Evolutionary conservation across 2,797 vertebrate species (phyloP).

Genomic region (Serranus cabrilla): DNA sequence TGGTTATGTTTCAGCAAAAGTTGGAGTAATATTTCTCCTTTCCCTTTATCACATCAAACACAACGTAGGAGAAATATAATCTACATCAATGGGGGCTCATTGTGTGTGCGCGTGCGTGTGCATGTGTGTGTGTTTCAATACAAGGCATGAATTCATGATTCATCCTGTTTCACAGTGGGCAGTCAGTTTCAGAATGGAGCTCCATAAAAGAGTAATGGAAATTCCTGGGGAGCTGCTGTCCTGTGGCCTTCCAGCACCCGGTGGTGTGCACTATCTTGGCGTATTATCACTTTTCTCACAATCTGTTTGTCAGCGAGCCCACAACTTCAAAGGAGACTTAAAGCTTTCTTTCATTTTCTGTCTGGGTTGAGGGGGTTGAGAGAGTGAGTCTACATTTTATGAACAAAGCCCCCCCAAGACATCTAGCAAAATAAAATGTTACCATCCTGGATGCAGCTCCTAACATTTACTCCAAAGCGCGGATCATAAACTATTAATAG

Average conservation of each 20-base stretch:
- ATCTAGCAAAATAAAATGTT: slow-evolving; percentile 79
- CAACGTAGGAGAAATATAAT: slow-evolving; percentile 40
- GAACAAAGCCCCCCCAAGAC: slow-evolving; percentile 73
- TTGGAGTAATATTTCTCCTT: slow-evolving; percentile 41
- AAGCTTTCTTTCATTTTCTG: slow-evolving; percentile 73
- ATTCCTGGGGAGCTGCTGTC: slow-evolving; percentile 69
- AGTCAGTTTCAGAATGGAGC: slow-evolving; percentile 61
- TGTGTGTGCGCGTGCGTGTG: neutral
- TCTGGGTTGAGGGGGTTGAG: slow-evolving; percentile 52
- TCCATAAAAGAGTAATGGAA: slow-evolving; percentile 73
- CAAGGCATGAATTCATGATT: slow-evolving; percentile 66
- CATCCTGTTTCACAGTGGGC: slow-evolving; percentile 70
- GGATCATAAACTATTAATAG: slow-evolving; percentile 86
- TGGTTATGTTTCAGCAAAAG: slow-evolving; percentile 34
- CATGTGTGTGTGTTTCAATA: neutral
- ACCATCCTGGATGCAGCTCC: slow-evolving; percentile 72
- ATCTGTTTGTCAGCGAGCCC: slow-evolving; percentile 74
- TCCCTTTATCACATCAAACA: slow-evolving; percentile 35
- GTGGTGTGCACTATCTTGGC: slow-evolving; percentile 60
- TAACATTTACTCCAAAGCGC: slow-evolving; percentile 84
- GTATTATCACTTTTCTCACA: slow-evolving; percentile 69
- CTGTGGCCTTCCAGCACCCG: slow-evolving; percentile 65
- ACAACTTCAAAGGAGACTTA: slow-evolving; percentile 73
- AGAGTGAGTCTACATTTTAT: slow-evolving; percentile 73
- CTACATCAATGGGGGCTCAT: slow-evolving; percentile 26